Conservation (phyloP, 2,113 vertebrate species). For the Lepisosteus oculatus region DNA sequence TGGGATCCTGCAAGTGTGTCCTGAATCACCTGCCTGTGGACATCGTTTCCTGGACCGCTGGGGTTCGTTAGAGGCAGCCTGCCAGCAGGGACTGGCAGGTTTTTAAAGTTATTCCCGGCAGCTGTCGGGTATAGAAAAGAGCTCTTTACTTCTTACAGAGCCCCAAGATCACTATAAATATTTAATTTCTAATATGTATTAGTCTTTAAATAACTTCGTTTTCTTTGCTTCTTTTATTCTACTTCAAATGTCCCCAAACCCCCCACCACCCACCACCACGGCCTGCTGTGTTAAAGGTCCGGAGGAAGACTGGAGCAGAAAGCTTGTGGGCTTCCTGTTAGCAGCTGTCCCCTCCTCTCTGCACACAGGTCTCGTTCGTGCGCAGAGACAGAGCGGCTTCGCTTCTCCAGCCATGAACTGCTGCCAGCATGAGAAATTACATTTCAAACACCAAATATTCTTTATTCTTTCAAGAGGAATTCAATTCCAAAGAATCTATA, state of each 20-base stretch:
- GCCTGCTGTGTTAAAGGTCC: no score
- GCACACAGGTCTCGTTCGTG: no score
- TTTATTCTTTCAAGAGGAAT: no score
- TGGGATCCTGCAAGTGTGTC: conserved; percentile 41
- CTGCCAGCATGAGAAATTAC: no score
- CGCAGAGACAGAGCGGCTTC: no score
- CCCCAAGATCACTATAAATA: conserved; percentile 25
- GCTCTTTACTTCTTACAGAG: background rate
- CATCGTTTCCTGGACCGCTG: conserved; percentile 53
- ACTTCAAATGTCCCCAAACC: background rate
- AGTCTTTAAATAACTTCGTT: conserved; percentile 32
- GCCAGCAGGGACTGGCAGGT: conserved; percentile 41
- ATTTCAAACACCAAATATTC: no score
- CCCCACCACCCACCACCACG: no score
- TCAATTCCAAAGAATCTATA: no score
- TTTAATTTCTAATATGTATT: conserved; percentile 31
- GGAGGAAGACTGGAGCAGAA: no score
- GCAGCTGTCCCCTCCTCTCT: no score
- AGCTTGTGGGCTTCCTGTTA: no score
- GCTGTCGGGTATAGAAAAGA: background rate
- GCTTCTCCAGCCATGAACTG: no score
- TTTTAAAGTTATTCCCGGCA: conserved; percentile 43
- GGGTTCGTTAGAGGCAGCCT: conserved; percentile 65
- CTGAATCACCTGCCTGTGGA: conserved; percentile 52
- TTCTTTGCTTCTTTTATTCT: background rate